A percentile compares a stretch with the other conserved stretches of the same genome.
Evolutionary conservation across 2,797 vertebrate genomes (phyloP).

Genomic region (Pteropus rufus): DNA sequence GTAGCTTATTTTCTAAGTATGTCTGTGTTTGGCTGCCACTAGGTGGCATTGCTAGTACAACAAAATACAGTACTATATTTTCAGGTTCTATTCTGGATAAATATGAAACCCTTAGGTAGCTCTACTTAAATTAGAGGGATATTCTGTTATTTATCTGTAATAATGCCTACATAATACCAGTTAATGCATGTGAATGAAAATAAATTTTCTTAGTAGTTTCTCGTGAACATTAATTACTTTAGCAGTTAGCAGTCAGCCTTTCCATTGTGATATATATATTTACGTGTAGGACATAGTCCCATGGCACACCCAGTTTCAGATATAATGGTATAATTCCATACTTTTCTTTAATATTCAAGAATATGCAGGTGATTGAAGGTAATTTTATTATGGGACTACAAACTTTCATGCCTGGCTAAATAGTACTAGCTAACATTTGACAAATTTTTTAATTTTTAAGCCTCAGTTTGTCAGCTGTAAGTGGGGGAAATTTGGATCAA

Average conservation of each 20-base stretch:
- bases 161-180: background rate
- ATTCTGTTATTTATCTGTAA: background rate
- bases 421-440: background rate
- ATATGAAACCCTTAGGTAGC: background rate
- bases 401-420: background rate
- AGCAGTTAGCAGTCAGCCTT: background rate
- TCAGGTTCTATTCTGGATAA: background rate
- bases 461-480: background rate
- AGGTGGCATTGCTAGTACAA: conserved; percentile 54
- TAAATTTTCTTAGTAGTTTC: background rate
- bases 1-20: background rate
- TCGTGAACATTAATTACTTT: background rate
- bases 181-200: conserved; percentile 1
- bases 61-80: background rate
- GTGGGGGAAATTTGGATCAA: background rate
- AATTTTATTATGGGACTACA: background rate
- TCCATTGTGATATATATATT: background rate
- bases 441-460: background rate
- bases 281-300: background rate
- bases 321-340: background rate
- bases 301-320: background rate
- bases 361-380: background rate
- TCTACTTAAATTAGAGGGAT: background rate
- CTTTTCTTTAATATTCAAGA: background rate
- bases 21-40: conserved; percentile 32